Base-by-base conservation (phyloP, 1,140 invertebrate genomes). In the Ooceraea biroi region DNA sequence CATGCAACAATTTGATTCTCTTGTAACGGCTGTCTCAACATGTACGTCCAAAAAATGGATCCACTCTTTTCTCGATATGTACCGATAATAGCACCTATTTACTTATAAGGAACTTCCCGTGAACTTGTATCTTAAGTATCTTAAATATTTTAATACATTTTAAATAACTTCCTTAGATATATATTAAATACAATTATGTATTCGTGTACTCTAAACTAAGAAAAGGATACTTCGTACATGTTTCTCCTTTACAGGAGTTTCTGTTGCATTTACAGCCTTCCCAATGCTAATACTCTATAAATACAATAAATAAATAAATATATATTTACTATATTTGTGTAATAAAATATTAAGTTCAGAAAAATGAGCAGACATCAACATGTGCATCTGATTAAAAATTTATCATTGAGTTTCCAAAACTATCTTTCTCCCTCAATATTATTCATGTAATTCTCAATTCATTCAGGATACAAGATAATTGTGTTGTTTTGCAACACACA, bases 171-270 rank as follows among this genome's bases (percentile, higher is more conserved):
- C n/a, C n/a, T n/a, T n/a, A n/a, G n/a, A n/a, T n/a, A 10, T 25
- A 22, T 27, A 30, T 46, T 22, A 77, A 19, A 85, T 41, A 73
- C 8, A 48, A 66, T 41, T 74, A 60, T n/a, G 1, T 63, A 22
- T 48, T 25, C 30, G 3, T 0, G 25, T 55, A 57, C 19, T 17
- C 0, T 57, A 44, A 22, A 50, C 1, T 50, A 61, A 36, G 57
- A 83, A 95, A 96, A 96, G 96, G 96, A 96, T 97, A 97, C 96
- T 97, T 88, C 99, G 96, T 58, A 98, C 98, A 97, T 99, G 98
- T 96, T 99, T 99, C 92, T 98, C 98, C 95, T 99, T 99, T 0
- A 99, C 97, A 5, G 98, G 98, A 48, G 96, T 97, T 95, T 99
- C 98, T 41, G 96, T 95, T 4, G 96, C 95, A 94, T 98, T 99